Base-by-base conservation (phyloP, 2,113 vertebrate genomes). In the Ciconia maguari region DNA sequence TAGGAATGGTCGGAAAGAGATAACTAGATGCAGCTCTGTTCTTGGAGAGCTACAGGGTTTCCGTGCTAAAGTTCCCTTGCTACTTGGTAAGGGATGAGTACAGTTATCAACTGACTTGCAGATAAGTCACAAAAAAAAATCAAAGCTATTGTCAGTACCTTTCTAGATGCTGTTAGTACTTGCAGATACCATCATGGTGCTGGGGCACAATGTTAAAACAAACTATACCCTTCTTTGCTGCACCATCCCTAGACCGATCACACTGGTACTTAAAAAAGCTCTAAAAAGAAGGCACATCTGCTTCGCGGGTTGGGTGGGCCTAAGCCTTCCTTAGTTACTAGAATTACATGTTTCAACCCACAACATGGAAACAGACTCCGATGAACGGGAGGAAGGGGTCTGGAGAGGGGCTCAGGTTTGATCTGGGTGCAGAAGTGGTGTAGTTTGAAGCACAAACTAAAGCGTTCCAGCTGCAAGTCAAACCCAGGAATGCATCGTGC, bases 401-500 rank as follows among this genome's bases (percentile, higher is more conserved):
- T 88, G 95, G 66, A 95, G 79, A 88, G 85, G 69, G 79, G 89
- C 72, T 94, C 87, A 77, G 87, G 87, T 89, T 94, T 79, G 96
- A 49, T 79, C 69, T 79, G 89, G 89, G 41, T 87, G 91, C 69
- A 79, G 87, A 89, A 93, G 58, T 87, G 91, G 46, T 49, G 34
- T 42, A 52, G 79, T 93, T 27, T 95, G 93, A 88, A 95, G 83
- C 71, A 77, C 70, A 77, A 48, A 69, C 84, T 95, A 95, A 96
- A 97, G 79, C 1, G 1, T 96, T 97, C 94, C 93, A 95, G 95
- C 91, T 96, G 91, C 91, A 78, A 91, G 87, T 38, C 94, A 93
- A 92, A 94, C 54, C 87, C 89, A 94, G 91, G 94, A 94, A 94
- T 72, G 93, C 89, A 74, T 77, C 46, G 3, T 57, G 78, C 41